A percentile compares a stretch with the other conserved stretches of the same genome.
These are phyloP conservation scores for Unio pictorum DNA, from an alignment of 2,888 invertebrate species.

Conservation along the genomic window DNA sequence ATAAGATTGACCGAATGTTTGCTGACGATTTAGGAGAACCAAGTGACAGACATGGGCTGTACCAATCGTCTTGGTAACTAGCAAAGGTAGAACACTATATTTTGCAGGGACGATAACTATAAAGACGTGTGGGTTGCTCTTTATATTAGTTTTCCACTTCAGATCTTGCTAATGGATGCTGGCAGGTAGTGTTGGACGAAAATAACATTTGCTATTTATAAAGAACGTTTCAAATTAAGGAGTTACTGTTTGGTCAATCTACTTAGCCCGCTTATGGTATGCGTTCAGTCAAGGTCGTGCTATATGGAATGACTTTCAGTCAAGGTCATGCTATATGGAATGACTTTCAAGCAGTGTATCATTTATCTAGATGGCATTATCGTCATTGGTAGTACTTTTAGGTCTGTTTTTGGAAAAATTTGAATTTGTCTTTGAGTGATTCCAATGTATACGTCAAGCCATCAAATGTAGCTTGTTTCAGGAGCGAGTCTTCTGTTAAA, in stretches of 20 bases:
- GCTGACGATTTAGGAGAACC: conserved; percentile 2
- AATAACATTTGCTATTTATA: conserved; percentile 25
- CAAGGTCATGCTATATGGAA: conserved; percentile 9
- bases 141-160: conserved; percentile 31
- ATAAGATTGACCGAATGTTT: no score
- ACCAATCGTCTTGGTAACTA: conserved; percentile 1
- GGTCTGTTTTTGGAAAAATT: conserved; percentile 12
- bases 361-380: conserved; percentile 42
- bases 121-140: conserved; percentile 12
- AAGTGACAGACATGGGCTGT: not conserved
- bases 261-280: conserved; percentile 41
- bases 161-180: conserved; percentile 39
- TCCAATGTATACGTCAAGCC: conserved; percentile 41
- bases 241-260: conserved; percentile 33
- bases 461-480: conserved; percentile 30
- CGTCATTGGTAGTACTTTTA: conserved; percentile 25
- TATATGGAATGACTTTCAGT: conserved; percentile 29
- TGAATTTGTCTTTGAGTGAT: conserved; percentile 31
- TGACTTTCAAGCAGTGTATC: conserved; percentile 18
- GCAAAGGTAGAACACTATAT: conserved; percentile 1
- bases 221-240: conserved; percentile 21
- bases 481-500: conserved; percentile 8
- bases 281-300: conserved; percentile 12
- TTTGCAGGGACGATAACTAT: conserved; percentile 20
- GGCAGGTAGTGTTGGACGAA: conserved; percentile 30